Evolutionary conservation across 2,113 vertebrate species (phyloP), one percentile per base, ranked within the genome.

Genomic region (Micronisus gabar): DNA sequence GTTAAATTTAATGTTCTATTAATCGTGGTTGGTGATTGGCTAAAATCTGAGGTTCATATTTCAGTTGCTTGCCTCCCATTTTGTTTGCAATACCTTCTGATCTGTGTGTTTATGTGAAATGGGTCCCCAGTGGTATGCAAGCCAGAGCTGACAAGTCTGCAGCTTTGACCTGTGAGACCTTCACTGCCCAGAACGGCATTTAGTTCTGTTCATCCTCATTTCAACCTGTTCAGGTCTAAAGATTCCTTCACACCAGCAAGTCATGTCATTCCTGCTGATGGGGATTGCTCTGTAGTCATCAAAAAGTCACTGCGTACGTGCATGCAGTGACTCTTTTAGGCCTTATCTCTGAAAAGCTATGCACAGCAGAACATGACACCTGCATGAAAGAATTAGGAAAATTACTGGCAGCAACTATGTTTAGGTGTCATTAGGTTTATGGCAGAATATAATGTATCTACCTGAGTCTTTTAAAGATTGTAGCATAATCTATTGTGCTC

Each of bases 261-360:
- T 45, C 2, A 0, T 30, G 72, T 47, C 34, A 14, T 58, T 62
- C 7, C 50, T 74, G 20, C 43, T 50, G 23, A 55, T 0, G 3
- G 17, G 8, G n/a, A 22, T 30, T 48, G 52, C 45, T 81, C 14
- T 65, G 7, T 62, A 61, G 36, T 47, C 20, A 22, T 70, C 40
- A 41, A 10, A 78, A 55, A 74, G 50, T 70, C 26, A 26, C 36
- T 22, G 12, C 15, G 1, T 7, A 4, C 1, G 0, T 63, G 13
- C 3, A 0, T 52, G 34, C n/a, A 26, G 47, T 55, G 56, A 15
- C 34, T 55, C 22, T 41, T 74, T 23, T 25, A 75, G 50, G 26
- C 25, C 32, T 81, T 41, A 27, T 32, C 8, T 79, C 47, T 65
- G 34, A 29, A 67, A 88, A 55, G n/a, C 72, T 86, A 2, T 22